These are phyloP conservation scores for Volucella bombylans DNA, from an alignment of 2,888 invertebrate genomes.

Conservation along the genomic window DNA sequence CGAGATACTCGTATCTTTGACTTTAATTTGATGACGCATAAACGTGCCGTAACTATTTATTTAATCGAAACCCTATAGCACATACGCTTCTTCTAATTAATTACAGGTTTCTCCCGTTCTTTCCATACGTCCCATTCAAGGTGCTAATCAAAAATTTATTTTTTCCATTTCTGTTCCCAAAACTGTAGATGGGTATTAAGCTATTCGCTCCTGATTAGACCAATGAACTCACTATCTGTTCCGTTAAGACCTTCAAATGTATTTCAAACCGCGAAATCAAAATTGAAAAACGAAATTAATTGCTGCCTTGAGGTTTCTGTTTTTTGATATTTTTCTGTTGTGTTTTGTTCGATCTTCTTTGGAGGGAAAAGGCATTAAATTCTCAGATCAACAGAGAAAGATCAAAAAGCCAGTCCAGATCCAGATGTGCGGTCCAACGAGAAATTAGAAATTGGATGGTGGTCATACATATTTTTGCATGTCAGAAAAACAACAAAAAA, in stretches of 20 bases:
- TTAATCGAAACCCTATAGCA: too few relatives aligned
- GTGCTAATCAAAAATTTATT: neutral
- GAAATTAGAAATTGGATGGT: slow-evolving; percentile 6
- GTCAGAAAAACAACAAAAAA: slow-evolving; percentile 5
- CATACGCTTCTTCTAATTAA: too few relatives aligned
- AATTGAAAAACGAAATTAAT: too few relatives aligned
- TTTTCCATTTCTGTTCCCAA: neutral
- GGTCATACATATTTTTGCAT: slow-evolving; percentile 5
- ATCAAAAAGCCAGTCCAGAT: neutral
- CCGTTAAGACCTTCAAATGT: neutral
- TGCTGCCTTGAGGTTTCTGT: too few relatives aligned
- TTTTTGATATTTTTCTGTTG: neutral
- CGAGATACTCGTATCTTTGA: too few relatives aligned
- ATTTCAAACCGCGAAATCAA: neutral
- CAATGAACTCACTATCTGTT: slow-evolving; percentile 3
- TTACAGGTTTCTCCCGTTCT: too few relatives aligned
- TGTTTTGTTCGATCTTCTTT: neutral
- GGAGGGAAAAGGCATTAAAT: neutral
- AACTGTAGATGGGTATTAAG: neutral
- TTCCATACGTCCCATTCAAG: too few relatives aligned
- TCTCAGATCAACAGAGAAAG: slow-evolving; percentile 4
- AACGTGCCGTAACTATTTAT: too few relatives aligned
- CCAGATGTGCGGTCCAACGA: neutral
- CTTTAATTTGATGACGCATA: too few relatives aligned
- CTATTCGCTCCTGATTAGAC: neutral